Evolutionary conservation across 2,888 invertebrate genomes (phyloP), one percentile per base, ranked within the genome.

Genomic region (Drosophila colorata): DNA sequence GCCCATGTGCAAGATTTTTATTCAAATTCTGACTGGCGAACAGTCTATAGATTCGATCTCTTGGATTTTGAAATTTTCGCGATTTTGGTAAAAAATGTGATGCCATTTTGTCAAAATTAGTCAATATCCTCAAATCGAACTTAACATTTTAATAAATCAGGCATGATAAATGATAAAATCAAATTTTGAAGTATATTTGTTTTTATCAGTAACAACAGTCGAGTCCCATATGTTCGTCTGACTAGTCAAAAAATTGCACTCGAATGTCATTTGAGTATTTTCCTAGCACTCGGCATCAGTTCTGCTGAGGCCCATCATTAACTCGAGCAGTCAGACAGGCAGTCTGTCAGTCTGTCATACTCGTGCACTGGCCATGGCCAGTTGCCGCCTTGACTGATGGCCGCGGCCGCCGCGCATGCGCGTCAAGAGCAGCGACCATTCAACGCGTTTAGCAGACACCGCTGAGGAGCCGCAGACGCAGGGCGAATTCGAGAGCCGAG

Each of bases 271-370:
- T 78, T 47, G 74, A 56, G 68, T 74, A 68, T 69, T 40, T 57
- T 41, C 47, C 35, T 51, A 64, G 74, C 69, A 60, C 69, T 75
- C 59, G 41, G 71, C 28, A 9, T 44, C 56, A 47, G 37, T 53
- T 49, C 23, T 13, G 25, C 37, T 35, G 52, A 40, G 43, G 38
- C 43, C 87, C 87, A 90, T 90, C 86, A 90, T 90, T 90, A 90
- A 87, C 69, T 85, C 80, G 87, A 83, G 86, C 86, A 33, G 33
- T 4, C 33, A 88, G 87, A 79, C 86, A 51, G 53, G 28, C 37
- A 48, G 52, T 70, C 53, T 20, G 52, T 53, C 74, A 40, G 49
- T 43, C 74, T 72, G 78, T 77, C 74, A 74, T 77, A 78, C 44
- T 65, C 41, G 14, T 14, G 41, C 43, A 23, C 53, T 43, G 16